phyloP scores from a whole-genome alignment of 2,113 vertebrate genomes.

The Nerophis ophidion region DNA sequence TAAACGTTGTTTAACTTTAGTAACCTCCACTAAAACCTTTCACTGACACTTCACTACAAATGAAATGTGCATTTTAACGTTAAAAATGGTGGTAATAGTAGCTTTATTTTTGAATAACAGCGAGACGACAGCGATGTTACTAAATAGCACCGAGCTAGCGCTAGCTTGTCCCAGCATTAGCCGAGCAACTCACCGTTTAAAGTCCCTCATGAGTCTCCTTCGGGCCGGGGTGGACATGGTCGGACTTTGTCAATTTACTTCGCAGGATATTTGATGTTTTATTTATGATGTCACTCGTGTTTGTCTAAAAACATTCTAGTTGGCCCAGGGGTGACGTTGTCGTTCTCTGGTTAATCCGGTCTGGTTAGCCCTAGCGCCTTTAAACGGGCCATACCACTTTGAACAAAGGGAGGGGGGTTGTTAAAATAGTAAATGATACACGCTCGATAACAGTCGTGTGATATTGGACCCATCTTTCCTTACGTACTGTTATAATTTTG shows the following conservation, averaged over 20 bases:
- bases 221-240: conserved; percentile 92
- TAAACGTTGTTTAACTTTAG: too few species aligned
- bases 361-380: conserved; percentile 26
- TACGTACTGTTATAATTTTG: too few species aligned
- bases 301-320: conserved; percentile 17
- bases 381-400: conserved; percentile 48
- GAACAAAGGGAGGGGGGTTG: fast-evolving
- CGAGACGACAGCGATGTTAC: too few species aligned
- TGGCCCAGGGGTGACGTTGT: fast-evolving
- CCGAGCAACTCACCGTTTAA: conserved; percentile 82
- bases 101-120: too few species aligned
- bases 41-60: too few species aligned
- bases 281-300: conserved; percentile 1
- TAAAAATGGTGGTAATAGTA: too few species aligned
- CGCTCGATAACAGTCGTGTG: not conserved
- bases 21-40: too few species aligned
- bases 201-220: conserved; percentile 92
- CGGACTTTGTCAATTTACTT: not conserved
- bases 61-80: too few species aligned
- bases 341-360: conserved; percentile 21
- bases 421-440: not conserved
- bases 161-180: conserved; percentile 17
- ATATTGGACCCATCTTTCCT: not conserved
- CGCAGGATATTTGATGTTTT: not conserved
- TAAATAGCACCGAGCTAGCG: too few species aligned